A percentile compares a stretch with the other conserved stretches of the same genome.
Conservation (phyloP, 2,888 invertebrate species). For the Zygothrica quintamaculata region DNA sequence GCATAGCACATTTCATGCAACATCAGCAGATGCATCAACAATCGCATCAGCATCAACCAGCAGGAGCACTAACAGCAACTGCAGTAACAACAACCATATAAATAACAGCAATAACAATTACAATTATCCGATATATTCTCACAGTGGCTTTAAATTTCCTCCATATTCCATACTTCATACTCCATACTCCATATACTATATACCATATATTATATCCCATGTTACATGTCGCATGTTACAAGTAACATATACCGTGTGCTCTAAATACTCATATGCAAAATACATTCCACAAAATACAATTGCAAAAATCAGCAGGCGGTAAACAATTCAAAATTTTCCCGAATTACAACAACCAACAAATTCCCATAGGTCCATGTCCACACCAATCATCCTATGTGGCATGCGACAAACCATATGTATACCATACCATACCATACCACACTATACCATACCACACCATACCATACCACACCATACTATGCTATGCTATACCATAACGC, state of each 20-base stretch:
- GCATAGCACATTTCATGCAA: slow-evolving; percentile 43
- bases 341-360: slow-evolving; percentile 34
- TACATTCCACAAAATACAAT: slow-evolving; percentile 32
- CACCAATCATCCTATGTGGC: not conserved
- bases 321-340: slow-evolving; percentile 36
- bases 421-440: too few species aligned
- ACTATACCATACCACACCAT: too few species aligned
- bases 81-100: slow-evolving; percentile 71
- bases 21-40: slow-evolving; percentile 22
- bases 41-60: slow-evolving; percentile 4
- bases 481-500: too few species aligned
- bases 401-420: not conserved
- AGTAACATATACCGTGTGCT: too few species aligned
- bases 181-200: not conserved
- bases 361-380: too few species aligned
- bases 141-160: not conserved
- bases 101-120: slow-evolving; percentile 71
- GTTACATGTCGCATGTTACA: not conserved
- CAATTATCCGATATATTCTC: slow-evolving; percentile 42
- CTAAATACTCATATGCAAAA: slow-evolving; percentile 28
- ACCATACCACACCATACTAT: too few species aligned
- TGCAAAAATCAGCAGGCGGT: slow-evolving; percentile 51
- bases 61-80: slow-evolving; percentile 1
- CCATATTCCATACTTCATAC: slow-evolving; percentile 3
- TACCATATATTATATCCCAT: too few species aligned